Evolutionary conservation across 1,140 invertebrate genomes (phyloP).

Genomic region (Papilio polytes): DNA sequence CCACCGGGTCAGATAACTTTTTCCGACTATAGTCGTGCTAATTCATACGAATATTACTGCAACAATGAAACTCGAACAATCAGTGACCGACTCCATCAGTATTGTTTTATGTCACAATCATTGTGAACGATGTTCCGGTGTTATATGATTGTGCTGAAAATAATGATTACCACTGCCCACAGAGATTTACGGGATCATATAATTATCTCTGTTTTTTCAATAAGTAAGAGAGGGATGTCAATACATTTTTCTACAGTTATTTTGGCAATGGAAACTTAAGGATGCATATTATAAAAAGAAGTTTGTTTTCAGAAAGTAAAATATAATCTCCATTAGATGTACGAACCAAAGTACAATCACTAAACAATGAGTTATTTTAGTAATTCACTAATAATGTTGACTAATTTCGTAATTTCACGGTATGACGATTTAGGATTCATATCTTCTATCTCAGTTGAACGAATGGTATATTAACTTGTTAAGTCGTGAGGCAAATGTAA

Average conservation of each 20-base stretch:
- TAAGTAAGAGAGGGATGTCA: background rate
- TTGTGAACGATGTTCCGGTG: background rate
- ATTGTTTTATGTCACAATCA: conserved; percentile 25
- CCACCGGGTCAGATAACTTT: no score
- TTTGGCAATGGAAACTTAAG: background rate
- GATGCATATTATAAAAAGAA: background rate
- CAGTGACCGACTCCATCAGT: background rate
- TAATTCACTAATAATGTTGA: background rate
- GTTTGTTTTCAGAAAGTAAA: background rate
- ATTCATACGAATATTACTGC: background rate
- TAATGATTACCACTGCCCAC: background rate
- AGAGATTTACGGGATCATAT: background rate
- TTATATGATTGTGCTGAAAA: background rate
- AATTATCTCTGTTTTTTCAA: background rate
- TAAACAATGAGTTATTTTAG: background rate
- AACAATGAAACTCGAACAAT: conserved; percentile 16
- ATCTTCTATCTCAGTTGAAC: background rate
- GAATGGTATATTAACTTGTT: background rate
- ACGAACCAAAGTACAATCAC: background rate
- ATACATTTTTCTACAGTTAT: background rate
- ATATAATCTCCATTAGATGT: background rate
- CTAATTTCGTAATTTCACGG: background rate
- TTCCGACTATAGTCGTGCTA: background rate
- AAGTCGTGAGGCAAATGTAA: background rate
- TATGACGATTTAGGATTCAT: background rate